Base-by-base conservation (phyloP, 2,797 vertebrate genomes). In the Anguilla anguilla region DNA sequence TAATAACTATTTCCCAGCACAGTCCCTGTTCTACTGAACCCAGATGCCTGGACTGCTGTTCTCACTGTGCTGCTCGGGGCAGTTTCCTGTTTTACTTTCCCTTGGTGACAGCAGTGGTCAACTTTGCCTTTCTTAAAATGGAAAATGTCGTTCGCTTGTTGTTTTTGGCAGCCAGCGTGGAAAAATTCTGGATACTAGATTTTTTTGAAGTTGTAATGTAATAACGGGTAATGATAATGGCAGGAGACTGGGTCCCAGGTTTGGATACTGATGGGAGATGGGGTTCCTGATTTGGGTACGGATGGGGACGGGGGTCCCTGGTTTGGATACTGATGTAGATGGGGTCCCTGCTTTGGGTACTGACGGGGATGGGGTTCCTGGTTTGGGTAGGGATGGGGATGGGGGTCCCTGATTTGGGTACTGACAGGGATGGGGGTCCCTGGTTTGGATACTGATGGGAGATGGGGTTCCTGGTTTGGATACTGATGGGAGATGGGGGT, bases 51-150 rank as follows among this genome's bases (percentile, higher is more conserved):
- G 89, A 77, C 28, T 74, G 91, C 84, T 61, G 31, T 74, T 83
- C 90, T 92, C 90, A 85, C 67, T 79, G 86, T 91, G 90, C 87
- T 89, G 87, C 90, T 91, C 57, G 84, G 86, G 85, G 88, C 88
- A 90, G 88, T 90, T 49, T 89, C 85, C 35, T 28, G 61, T 91
- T 92, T 91, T 90, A 88, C 90, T 90, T 85, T 91, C 89, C 88
- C 39, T 88, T 90, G 91, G 91, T 89, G 91, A 90, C 88, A 85
- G 91, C 0, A 88, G 88, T 87, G 88, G 84, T 86, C 84, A 9
- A 22, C 87, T 91, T 92, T 93, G 92, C 51, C 35, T 59, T 55
- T 39, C 17, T 39, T 39, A 19, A 59, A 35, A 61, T 39, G 28
- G 57, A 64, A 53, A 57, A 22, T 22, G 17, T 55, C 17, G 39